Conservation (phyloP, 2,113 vertebrate species). For the Tupaia tana region DNA sequence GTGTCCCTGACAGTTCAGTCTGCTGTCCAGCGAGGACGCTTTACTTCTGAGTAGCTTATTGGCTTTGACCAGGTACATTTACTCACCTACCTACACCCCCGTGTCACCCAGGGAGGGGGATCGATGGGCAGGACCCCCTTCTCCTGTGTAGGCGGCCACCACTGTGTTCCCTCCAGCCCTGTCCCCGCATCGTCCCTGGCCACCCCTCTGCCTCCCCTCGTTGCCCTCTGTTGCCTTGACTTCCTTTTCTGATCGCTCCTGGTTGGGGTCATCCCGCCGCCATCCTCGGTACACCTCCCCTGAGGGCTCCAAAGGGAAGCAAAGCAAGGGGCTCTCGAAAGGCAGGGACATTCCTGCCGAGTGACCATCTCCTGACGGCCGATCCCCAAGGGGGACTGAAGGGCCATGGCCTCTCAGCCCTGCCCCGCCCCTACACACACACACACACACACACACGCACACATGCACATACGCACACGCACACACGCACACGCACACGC, state of each 20-base stretch:
- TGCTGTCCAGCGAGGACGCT: background rate
- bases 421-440: too few relatives aligned
- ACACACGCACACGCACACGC: too few relatives aligned
- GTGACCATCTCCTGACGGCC: rapidly evolving
- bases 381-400: background rate
- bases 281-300: background rate
- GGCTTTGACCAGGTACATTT: background rate
- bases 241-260: background rate
- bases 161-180: rapidly evolving
- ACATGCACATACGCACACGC: rapidly evolving
- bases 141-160: background rate
- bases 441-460: too few relatives aligned
- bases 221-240: background rate
- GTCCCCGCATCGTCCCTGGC: rapidly evolving
- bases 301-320: background rate
- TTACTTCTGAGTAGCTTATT: background rate
- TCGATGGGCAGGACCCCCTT: background rate
- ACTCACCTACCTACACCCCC: background rate
- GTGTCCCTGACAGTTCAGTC: background rate
- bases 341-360: rapidly evolving
- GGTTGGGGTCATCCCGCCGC: background rate
- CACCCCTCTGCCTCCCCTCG: too few relatives aligned
- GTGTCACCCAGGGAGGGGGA: rapidly evolving
- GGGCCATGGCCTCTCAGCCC: too few relatives aligned
- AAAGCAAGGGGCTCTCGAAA: background rate